Evolutionary conservation across 2,113 vertebrate species (phyloP), one percentile per base, ranked within the genome.

Genomic region (Gavia stellata): DNA sequence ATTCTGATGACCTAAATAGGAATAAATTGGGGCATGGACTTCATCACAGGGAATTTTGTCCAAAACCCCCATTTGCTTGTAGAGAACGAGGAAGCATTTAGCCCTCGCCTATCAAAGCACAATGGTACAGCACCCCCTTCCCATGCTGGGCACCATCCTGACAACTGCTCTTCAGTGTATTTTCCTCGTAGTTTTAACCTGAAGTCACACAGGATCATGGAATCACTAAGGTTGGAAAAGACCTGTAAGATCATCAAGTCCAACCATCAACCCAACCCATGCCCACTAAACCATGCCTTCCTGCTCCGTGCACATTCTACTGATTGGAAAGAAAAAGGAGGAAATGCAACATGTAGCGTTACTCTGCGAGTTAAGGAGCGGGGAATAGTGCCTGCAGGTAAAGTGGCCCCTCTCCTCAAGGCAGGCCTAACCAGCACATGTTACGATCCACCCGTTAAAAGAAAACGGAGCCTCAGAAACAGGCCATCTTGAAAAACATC

Each of bases 1-100:
- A 62, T 78, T 97, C 78, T 14, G 9, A 95, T 95, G 95, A 95
- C 89, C 95, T 95, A 95, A 95, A 95, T 96, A 94, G 92, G 97
- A 97, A 95, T 94, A 94, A 97, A 90, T 55, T 28, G 62, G 66
- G 94, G 45, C 84, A 82, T 3, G 74, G 62, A 82, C 74, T 94
- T 91, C 66, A 62, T 31, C 73, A 55, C 36, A 58, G 62, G 1
- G 8, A 94, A 53, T 90, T 91, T 94, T 92, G 50, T 80, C 77
- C 92, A 87, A 91, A 95, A 38, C 3, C 9, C 10, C 12, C 36
- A 19, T 85, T 93, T 92, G 87, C 25, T 65, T 44, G 23, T 58
- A 38, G 26, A 75, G 58, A 90, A 81, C 0, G 1, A 66, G n/a
- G 74, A 72, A 91, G 77, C 21, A 53, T 52, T 87, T 38, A 84